These are phyloP conservation scores for Formica aserva DNA, from an alignment of 2,888 invertebrate species.

Conservation along the genomic window DNA sequence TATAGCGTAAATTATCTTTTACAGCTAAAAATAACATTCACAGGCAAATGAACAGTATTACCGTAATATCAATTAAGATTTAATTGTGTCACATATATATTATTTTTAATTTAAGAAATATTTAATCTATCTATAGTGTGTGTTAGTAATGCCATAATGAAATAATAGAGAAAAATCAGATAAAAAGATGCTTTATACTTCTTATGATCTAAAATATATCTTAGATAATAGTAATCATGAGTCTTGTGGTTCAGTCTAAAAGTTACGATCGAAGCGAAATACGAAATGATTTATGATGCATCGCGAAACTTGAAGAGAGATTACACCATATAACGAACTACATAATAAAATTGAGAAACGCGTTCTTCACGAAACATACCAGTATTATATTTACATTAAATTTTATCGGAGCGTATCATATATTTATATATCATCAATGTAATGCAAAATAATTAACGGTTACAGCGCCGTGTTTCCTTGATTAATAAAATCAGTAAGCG, in stretches of 20 bases:
- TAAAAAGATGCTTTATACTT: conserved; percentile 29
- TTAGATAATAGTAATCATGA: conserved; percentile 26
- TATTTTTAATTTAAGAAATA: neutral
- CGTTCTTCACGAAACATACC: neutral
- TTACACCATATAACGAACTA: neutral
- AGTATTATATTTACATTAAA: neutral
- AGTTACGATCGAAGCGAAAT: neutral
- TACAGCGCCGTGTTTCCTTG: neutral
- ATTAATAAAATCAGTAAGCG: neutral
- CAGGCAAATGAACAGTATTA: neutral
- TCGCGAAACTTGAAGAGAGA: conserved; percentile 26
- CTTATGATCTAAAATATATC: conserved; percentile 20
- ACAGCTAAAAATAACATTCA: neutral
- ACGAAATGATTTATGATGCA: conserved; percentile 1
- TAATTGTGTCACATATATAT: neutral
- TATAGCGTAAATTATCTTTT: neutral
- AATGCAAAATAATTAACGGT: neutral
- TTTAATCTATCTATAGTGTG: neutral
- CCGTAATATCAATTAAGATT: neutral
- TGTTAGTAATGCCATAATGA: neutral
- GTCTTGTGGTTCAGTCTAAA: conserved; percentile 35
- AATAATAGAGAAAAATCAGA: conserved; percentile 5
- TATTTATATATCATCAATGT: neutral
- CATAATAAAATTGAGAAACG: conserved; percentile 10
- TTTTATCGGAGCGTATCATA: neutral